phyloP scores from a whole-genome alignment of 2,797 vertebrate species.

The Knipowitschia caucasica region DNA sequence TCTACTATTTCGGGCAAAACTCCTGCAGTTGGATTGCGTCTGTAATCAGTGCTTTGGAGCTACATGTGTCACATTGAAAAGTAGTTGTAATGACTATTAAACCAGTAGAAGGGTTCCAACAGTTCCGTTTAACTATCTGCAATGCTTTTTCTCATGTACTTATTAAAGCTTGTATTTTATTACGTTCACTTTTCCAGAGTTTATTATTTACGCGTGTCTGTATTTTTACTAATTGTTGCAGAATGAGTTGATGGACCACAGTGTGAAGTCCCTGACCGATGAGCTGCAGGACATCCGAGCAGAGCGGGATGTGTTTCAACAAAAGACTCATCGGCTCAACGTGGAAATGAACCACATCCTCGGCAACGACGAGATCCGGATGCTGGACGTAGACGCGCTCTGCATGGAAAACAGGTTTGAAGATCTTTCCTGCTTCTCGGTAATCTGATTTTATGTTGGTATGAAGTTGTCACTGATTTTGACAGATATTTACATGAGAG shows the following conservation, averaged over 20 bases:
- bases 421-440: background rate
- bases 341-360: slow-evolving; percentile 92
- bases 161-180: too few species aligned
- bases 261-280: slow-evolving; percentile 85
- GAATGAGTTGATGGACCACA: slow-evolving; percentile 89
- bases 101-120: too few species aligned
- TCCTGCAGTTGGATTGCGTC: too few species aligned
- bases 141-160: too few species aligned
- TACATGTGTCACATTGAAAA: too few species aligned
- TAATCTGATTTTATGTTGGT: background rate
- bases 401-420: slow-evolving; percentile 97
- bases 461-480: slow-evolving; percentile 17
- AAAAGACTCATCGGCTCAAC: slow-evolving; percentile 92
- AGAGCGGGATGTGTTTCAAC: slow-evolving; percentile 90
- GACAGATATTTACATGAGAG: slow-evolving; percentile 93
- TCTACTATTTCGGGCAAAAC: too few species aligned
- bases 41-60: too few species aligned
- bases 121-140: too few species aligned
- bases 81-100: too few species aligned
- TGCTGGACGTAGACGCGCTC: slow-evolving; percentile 92
- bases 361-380: slow-evolving; percentile 84
- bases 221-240: slow-evolving; percentile 57
- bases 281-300: slow-evolving; percentile 91
- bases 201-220: too few species aligned
- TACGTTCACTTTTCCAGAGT: too few species aligned